Base-by-base conservation (phyloP, 1,140 invertebrate species). In the Ceratina australensis region DNA sequence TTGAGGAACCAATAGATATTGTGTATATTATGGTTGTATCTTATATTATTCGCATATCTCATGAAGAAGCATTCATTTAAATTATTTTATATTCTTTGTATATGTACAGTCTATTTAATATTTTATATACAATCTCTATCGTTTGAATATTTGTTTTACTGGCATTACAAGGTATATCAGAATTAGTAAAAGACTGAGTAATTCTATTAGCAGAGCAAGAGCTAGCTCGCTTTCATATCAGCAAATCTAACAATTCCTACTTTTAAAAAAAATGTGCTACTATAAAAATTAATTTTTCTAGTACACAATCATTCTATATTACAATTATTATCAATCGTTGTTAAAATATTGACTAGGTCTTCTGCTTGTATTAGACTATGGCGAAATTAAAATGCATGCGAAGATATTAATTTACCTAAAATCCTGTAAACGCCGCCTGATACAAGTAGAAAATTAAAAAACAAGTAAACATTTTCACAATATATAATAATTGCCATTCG, bases 271-370 rank as follows among this genome's bases (percentile, higher is more conserved):
- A 12, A 52, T 22, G 12, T 50, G 12, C n/a, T 0, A 28, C 26
- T n/a, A 4, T 49, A 50, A 7, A 42, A 57, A 69, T 22, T 15
- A 16, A 18, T 16, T 20, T 69, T 13, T 20, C 5, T 66, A 3
- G 15, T 20, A 12, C 26, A 28, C 26, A n/a, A 67, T 69, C 8
- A 42, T 13, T 16, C 42, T 28, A 60, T 26, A 22, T 47, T 26
- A 67, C 8, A 24, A 26, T 68, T 60, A 26, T 68, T 60, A 67
- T 50, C 22, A 16, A 67, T 75, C 61, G 47, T 33, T 12, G n/a
- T 61, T 77, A 69, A 71, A 42, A 69, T 76, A 76, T 24, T 59
- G 63, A 61, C 26, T 50, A 61, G 47, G 56, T 42, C 54, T 61
- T 50, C 24, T 16, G 16, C 12, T 52, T 20, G 24, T 42, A n/a